Evolutionary conservation across 2,797 vertebrate genomes (phyloP), one percentile per base, ranked within the genome.

Genomic region (Sebastes wilsoni): DNA sequence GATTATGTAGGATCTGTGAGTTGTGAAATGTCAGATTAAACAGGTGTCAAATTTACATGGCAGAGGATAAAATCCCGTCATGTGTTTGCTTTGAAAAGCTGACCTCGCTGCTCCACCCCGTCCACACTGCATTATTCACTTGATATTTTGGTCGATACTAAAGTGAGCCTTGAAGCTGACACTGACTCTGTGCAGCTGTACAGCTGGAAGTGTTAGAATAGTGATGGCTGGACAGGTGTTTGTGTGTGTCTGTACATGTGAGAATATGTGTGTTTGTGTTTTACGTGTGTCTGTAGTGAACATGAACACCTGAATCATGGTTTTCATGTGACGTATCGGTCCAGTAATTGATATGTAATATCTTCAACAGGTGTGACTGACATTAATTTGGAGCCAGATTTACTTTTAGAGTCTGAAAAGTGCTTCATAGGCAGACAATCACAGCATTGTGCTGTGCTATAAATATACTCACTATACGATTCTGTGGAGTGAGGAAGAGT

Each of bases 41-140:
- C 89, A 77, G 83, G 90, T 88, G 89, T 92, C 85, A 80, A 14
- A 79, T 80, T 66, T 60, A 79, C 83, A 80, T 20, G 76, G 84
- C 72, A 12, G 66, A 49, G 82, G 83, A 88, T 78, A 16, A 87
- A 85, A 76, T 68, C 72, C 66, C 80, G 81, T 84, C 79, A 66
- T 75, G 83, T 25, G 71, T 36, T 18, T 38, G 64, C 82, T 91
- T 81, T 86, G 65, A 92, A 77, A 66, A 22, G 61, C 60, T 79
- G 86, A 90, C 90, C 87, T 72, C 59, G 2, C 34, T 1, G 27
- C 79, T 66, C 54, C 80, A 61, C 66, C 77, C 60, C 56, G 14
- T 86, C 87, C 80, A 64, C 82, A 66, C 82, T 6, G 69, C 80
- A 79, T 92, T 79, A 86, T 60, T 86, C 87, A 79, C 78, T 61